phyloP scores from a whole-genome alignment of 1,140 invertebrate genomes.

The Caligus rogercresseyi region DNA sequence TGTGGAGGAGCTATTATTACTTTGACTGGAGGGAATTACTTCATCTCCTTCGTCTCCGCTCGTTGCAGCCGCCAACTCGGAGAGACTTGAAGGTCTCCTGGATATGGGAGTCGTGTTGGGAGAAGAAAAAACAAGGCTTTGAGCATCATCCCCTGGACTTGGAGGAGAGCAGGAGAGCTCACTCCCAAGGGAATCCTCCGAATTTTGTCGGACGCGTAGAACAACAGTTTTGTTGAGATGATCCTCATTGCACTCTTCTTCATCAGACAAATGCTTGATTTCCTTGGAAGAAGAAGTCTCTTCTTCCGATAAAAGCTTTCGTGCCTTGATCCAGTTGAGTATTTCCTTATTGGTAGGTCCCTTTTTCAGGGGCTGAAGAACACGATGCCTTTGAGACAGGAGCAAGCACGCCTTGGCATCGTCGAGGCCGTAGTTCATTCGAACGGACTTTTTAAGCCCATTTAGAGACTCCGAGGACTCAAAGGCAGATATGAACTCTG shows the following conservation, averaged over 20 bases:
- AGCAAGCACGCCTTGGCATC: neutral
- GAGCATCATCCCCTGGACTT: neutral
- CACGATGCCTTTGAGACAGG: neutral
- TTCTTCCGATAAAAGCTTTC: neutral
- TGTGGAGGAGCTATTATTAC: neutral
- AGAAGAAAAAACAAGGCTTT: neutral
- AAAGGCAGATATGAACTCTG: neutral
- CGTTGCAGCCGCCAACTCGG: neutral
- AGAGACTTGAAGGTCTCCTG: too few species aligned
- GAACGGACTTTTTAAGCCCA: neutral
- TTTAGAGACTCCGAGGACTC: neutral
- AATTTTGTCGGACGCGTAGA: conserved; percentile 2
- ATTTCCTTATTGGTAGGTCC: neutral
- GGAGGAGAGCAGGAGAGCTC: conserved; percentile 2
- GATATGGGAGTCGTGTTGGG: neutral
- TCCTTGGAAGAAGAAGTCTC: neutral
- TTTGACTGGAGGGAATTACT: neutral
- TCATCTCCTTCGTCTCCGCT: neutral
- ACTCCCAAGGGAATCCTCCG: conserved; percentile 11
- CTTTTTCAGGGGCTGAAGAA: neutral
- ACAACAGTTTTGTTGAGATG: neutral
- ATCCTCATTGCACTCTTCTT: neutral
- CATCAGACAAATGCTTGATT: neutral
- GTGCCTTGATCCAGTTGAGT: neutral
- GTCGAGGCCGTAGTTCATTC: neutral